A percentile compares a stretch with the other conserved stretches of the same genome.
Evolutionary conservation across 1,140 invertebrate genomes (phyloP).

Genomic region (Aphelenchoides besseyi): DNA sequence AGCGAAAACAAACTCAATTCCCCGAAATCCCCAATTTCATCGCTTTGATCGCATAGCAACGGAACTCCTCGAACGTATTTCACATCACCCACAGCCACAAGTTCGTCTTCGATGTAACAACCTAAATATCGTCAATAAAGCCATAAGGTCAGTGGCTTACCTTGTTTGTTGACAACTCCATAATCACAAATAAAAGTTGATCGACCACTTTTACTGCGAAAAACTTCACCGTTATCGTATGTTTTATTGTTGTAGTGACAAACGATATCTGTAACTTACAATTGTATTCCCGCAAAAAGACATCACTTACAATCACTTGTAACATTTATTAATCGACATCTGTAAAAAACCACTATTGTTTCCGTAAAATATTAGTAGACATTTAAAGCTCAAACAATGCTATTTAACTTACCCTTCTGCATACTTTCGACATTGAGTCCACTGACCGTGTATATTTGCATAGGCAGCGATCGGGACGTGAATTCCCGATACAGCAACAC

Average conservation of each 20-base stretch:
- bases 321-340: constrained; percentile 48
- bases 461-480: constrained; percentile 36
- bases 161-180: constrained; percentile 45
- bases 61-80: constrained; percentile 37
- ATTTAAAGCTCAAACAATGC: too few relatives aligned
- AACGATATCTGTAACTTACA: constrained; percentile 37
- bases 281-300: constrained; percentile 22
- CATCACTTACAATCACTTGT: constrained; percentile 41
- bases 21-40: constrained; percentile 33
- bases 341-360: too few relatives aligned
- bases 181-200: constrained; percentile 40
- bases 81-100: constrained; percentile 45
- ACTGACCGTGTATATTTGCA: constrained; percentile 40
- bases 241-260: constrained; percentile 36
- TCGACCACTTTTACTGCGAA: constrained; percentile 21
- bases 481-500: constrained; percentile 38
- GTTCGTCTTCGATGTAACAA: constrained; percentile 36
- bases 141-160: constrained; percentile 20
- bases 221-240: constrained; percentile 37
- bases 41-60: constrained; percentile 41
- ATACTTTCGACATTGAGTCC: constrained; percentile 45
- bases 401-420: too few relatives aligned
- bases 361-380: too few relatives aligned
- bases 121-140: constrained; percentile 31
- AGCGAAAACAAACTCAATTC: neutral